Percentiles rank a stretch among this genome's conserved stretches.
phyloP scores from a whole-genome alignment of 30 jellyfish, hydroid and myxozoan genomes.

The Pelagia noctiluca region DNA sequence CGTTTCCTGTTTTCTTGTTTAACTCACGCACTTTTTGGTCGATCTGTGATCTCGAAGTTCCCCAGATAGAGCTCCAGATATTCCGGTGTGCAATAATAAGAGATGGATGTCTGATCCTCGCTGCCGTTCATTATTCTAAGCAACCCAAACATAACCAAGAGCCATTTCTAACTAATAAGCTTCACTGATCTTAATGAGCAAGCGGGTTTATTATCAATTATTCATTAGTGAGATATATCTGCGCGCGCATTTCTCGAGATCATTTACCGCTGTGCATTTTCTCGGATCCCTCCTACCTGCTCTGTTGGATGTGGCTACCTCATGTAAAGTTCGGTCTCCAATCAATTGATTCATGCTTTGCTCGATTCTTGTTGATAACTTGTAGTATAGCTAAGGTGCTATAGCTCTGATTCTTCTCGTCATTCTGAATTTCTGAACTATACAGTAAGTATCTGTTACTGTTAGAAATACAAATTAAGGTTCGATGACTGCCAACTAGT shows the following conservation, averaged over 20 bases:
- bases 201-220: slow-evolving; percentile 72
- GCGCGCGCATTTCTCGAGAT: slow-evolving; percentile 12
- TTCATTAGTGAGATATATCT: slow-evolving; percentile 15
- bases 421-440: too few relatives aligned
- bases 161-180: slow-evolving; percentile 4
- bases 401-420: too few relatives aligned
- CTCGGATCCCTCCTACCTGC: too few relatives aligned
- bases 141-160: not conserved
- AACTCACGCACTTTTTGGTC: slow-evolving; percentile 83
- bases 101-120: slow-evolving; percentile 64
- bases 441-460: too few relatives aligned
- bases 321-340: too few relatives aligned
- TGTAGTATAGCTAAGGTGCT: too few relatives aligned
- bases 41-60: slow-evolving; percentile 85
- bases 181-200: slow-evolving; percentile 49
- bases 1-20: slow-evolving; percentile 9
- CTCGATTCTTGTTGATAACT: too few relatives aligned
- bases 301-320: too few relatives aligned
- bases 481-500: too few relatives aligned
- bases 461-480: too few relatives aligned
- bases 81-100: slow-evolving; percentile 88
- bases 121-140: slow-evolving; percentile 43
- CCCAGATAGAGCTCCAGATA: slow-evolving; percentile 86
- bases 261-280: slow-evolving; percentile 1
- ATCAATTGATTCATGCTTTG: too few relatives aligned